These are phyloP conservation scores for Nanger granti DNA, from an alignment of 2,113 vertebrate species.

Conservation along the genomic window DNA sequence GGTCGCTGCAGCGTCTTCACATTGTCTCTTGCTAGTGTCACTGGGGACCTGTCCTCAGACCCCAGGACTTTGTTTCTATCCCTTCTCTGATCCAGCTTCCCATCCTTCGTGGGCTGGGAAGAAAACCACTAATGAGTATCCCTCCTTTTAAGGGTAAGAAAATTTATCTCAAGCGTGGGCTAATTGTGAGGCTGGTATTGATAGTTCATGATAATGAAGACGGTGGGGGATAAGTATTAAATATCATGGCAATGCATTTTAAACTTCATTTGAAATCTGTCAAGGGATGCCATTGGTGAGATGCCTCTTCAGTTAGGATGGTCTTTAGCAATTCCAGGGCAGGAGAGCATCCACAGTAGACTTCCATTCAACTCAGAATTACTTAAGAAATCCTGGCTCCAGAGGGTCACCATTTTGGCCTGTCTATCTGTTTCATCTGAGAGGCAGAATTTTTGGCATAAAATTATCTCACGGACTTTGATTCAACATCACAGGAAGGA, in stretches of 20 bases:
- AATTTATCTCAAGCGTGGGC: not conserved
- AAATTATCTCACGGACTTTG: not conserved
- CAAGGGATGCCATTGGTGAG: not conserved
- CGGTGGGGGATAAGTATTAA: not conserved
- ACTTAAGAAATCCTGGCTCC: not conserved
- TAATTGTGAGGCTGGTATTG: not conserved
- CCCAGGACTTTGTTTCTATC: not conserved
- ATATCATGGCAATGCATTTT: not conserved
- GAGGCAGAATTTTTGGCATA: not conserved
- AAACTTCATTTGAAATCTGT: not conserved
- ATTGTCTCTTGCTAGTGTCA: rapidly evolving
- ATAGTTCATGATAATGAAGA: not conserved
- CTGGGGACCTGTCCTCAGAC: not conserved
- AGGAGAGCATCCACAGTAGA: not conserved
- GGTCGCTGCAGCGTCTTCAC: not conserved
- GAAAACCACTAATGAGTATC: not conserved
- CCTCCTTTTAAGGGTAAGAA: not conserved
- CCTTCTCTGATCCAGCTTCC: not conserved
- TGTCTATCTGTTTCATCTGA: not conserved
- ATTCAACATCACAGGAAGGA: not conserved
- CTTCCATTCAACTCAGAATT: not conserved
- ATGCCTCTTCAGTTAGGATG: not conserved
- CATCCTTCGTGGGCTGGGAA: not conserved
- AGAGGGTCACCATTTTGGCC: not conserved
- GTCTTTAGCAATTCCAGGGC: not conserved